A percentile compares a stretch with the other conserved stretches of the same genome.
These are phyloP conservation scores for Cottoperca gobio DNA, from an alignment of 2,797 vertebrate genomes.

Conservation along the genomic window DNA sequence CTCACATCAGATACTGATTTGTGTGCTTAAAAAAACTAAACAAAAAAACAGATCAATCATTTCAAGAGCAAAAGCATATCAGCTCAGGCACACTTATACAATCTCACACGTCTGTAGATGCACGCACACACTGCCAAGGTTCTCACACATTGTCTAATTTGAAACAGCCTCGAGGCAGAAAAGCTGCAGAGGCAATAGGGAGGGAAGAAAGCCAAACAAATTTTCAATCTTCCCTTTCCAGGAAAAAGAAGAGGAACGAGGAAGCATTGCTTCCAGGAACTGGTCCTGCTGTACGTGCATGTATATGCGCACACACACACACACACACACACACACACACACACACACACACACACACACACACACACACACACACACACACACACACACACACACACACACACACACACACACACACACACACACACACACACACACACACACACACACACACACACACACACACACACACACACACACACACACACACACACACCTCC, in stretches of 20 bases:
- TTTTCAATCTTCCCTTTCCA: constrained; percentile 92
- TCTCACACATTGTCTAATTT: constrained; percentile 71
- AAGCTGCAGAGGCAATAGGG: constrained; percentile 61
- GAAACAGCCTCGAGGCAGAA: constrained; percentile 69
- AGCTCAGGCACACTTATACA: constrained; percentile 42
- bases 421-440: constrained; percentile 53
- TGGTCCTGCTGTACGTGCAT: constrained; percentile 76
- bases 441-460: no score
- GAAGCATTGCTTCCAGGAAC: constrained; percentile 93
- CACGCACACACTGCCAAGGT: constrained; percentile 49
- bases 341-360: no score
- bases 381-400: constrained; percentile 49
- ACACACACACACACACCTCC: constrained; percentile 43
- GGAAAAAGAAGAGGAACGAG: constrained; percentile 94
- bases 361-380: constrained; percentile 22
- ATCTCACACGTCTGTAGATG: constrained; percentile 54
- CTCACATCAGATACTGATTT: constrained; percentile 9
- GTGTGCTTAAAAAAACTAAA: background rate
- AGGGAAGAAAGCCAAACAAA: constrained; percentile 85
- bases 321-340: no score
- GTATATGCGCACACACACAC: constrained; percentile 56
- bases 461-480: no score
- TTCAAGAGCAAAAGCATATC: constrained; percentile 30
- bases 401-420: no score
- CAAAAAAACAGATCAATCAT: constrained; percentile 31